These are phyloP conservation scores for Laticauda laticaudata DNA, from an alignment of 2,113 vertebrate species.

Conservation along the genomic window DNA sequence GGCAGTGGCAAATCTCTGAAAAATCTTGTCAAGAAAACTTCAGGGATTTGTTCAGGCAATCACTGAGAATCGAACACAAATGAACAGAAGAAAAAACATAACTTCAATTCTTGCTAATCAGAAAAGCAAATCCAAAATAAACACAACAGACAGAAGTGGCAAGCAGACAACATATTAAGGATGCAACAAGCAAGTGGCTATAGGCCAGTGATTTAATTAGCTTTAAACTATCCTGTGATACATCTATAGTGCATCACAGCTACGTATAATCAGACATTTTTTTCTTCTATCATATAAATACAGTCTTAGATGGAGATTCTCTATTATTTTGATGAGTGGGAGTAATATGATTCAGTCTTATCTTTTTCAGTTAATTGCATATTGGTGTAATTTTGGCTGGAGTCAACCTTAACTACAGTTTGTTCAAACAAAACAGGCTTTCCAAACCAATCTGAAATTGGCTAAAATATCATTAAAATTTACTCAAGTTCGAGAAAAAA, in stretches of 20 bases:
- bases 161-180: neutral
- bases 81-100: neutral
- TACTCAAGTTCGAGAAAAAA: neutral
- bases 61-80: no score
- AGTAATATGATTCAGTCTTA: neutral
- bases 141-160: neutral
- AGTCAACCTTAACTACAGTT: neutral
- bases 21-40: no score
- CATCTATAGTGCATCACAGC: neutral
- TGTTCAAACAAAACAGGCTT: neutral
- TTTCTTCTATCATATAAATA: neutral
- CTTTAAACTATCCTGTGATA: neutral
- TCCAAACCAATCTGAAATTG: neutral
- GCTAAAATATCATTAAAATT: neutral
- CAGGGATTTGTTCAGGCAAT: no score
- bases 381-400: neutral
- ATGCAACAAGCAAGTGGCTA: neutral
- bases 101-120: neutral
- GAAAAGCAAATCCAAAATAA: neutral
- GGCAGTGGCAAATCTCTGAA: no score
- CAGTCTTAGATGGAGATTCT: neutral
- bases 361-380: neutral
- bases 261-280: neutral
- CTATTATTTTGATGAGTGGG: neutral
- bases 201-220: neutral